phyloP scores from a whole-genome alignment of 2,797 vertebrate species.

The Pogonophryne albipinna region DNA sequence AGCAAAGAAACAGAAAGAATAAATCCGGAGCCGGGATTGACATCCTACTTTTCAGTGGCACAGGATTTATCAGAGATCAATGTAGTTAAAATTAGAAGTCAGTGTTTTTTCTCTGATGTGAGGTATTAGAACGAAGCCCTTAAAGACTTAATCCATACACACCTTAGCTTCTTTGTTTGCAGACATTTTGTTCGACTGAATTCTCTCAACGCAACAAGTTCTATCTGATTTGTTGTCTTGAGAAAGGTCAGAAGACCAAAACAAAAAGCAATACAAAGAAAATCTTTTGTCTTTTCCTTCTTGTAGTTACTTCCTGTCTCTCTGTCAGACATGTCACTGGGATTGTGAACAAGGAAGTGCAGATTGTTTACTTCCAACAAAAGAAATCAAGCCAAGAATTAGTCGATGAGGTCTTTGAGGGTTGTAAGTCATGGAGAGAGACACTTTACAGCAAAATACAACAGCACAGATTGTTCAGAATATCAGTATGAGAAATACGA shows the following conservation, averaged over 20 bases:
- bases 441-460: too few relatives aligned
- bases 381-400: conserved; percentile 21
- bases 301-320: background rate
- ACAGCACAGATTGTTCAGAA: too few relatives aligned
- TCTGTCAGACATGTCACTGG: conserved; percentile 16
- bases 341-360: background rate
- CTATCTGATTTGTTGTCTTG: conserved; percentile 27
- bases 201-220: conserved; percentile 41
- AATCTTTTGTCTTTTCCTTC: conserved; percentile 19
- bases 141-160: conserved; percentile 26
- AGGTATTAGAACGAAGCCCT: conserved; percentile 15
- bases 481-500: too few relatives aligned
- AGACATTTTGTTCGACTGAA: conserved; percentile 46
- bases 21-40: conserved; percentile 15
- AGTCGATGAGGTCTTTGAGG: conserved; percentile 26
- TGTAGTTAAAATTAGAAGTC: conserved; percentile 21
- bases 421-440: conserved; percentile 1
- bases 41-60: background rate
- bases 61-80: conserved; percentile 40
- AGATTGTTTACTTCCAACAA: conserved; percentile 34
- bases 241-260: conserved; percentile 58
- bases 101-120: conserved; percentile 18
- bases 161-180: conserved; percentile 32
- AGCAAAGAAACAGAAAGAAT: conserved; percentile 17
- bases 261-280: conserved; percentile 33